Evolutionary conservation across 2,888 invertebrate species (phyloP).

Genomic region (Ypsolopha scabrella): DNA sequence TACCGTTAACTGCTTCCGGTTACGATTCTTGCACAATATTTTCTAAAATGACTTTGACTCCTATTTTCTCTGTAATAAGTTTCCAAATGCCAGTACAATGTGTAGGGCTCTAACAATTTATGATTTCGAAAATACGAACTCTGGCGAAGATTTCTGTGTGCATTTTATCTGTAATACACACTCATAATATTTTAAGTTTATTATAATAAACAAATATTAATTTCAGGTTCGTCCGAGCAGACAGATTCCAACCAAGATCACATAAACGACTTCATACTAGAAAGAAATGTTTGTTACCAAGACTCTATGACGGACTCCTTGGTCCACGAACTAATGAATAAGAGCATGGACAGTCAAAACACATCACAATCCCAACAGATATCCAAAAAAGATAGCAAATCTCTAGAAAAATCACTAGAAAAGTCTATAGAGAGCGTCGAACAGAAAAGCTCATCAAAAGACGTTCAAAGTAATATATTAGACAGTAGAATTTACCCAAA

Average conservation of each 20-base stretch:
- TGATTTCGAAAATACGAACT: too few species aligned
- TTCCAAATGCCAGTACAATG: too few species aligned
- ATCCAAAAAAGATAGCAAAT: constrained; percentile 45
- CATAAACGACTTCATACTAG: constrained; percentile 56
- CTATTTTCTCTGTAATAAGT: too few species aligned
- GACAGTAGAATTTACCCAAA: constrained; percentile 42
- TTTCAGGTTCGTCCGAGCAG: constrained; percentile 51
- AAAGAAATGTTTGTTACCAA: constrained; percentile 62
- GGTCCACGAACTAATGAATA: constrained; percentile 49
- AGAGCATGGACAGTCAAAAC: constrained; percentile 48
- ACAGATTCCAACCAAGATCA: constrained; percentile 53
- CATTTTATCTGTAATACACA: too few species aligned
- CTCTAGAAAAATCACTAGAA: constrained; percentile 40
- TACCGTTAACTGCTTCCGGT: too few species aligned
- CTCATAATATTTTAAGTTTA: not conserved
- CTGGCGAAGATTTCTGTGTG: too few species aligned
- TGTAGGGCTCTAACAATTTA: too few species aligned
- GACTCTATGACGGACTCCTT: constrained; percentile 59
- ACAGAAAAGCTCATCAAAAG: constrained; percentile 47
- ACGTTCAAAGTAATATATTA: constrained; percentile 45
- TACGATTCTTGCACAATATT: too few species aligned
- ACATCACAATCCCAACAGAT: constrained; percentile 22
- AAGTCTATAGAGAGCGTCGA: constrained; percentile 48
- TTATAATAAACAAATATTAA: not conserved
- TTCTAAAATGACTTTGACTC: too few species aligned